phyloP scores from a whole-genome alignment of 2,888 invertebrate genomes.

The Exephanes ischioxanthus region DNA sequence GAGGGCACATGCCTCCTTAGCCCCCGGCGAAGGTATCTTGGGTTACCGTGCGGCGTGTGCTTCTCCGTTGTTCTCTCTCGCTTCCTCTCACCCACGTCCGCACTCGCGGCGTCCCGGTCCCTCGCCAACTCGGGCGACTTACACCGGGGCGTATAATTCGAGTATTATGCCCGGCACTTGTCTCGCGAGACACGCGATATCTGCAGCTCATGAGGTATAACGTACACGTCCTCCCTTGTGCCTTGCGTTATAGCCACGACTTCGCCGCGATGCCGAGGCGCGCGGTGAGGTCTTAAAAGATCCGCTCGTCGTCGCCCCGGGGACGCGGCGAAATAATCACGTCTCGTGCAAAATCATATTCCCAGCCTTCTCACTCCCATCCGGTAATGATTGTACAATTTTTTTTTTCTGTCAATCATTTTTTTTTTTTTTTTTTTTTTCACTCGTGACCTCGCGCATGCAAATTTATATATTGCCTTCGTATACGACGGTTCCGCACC shows the following conservation, averaged over 20 bases:
- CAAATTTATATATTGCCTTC: slow-evolving; percentile 56
- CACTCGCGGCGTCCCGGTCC: slow-evolving; percentile 46
- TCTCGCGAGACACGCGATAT: slow-evolving; percentile 77
- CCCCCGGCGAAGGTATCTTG: slow-evolving; percentile 67
- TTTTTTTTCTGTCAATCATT: slow-evolving; percentile 38
- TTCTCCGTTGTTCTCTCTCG: slow-evolving; percentile 56
- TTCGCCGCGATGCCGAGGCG: slow-evolving; percentile 46
- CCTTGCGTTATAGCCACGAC: slow-evolving; percentile 61
- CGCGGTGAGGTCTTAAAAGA: slow-evolving; percentile 60
- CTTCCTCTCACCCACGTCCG: slow-evolving; percentile 57
- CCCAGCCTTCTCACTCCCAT: slow-evolving; percentile 63
- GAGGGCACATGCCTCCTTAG: slow-evolving; percentile 64
- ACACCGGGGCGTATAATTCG: slow-evolving; percentile 75
- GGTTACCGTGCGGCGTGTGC: slow-evolving; percentile 68
- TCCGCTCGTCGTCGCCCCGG: slow-evolving; percentile 57
- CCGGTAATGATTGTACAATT: slow-evolving; percentile 61
- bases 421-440: slow-evolving; percentile 23
- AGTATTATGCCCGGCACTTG: slow-evolving; percentile 75
- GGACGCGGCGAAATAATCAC: slow-evolving; percentile 66
- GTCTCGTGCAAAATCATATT: slow-evolving; percentile 68
- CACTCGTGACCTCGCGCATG: slow-evolving; percentile 63
- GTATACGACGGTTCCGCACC: slow-evolving; percentile 46
- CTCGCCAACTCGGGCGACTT: slow-evolving; percentile 64
- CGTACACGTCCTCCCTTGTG: slow-evolving; percentile 26
- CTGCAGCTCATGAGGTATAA: slow-evolving; percentile 64